phyloP scores from a whole-genome alignment of 2,888 invertebrate species.

The Sipha maydis region DNA sequence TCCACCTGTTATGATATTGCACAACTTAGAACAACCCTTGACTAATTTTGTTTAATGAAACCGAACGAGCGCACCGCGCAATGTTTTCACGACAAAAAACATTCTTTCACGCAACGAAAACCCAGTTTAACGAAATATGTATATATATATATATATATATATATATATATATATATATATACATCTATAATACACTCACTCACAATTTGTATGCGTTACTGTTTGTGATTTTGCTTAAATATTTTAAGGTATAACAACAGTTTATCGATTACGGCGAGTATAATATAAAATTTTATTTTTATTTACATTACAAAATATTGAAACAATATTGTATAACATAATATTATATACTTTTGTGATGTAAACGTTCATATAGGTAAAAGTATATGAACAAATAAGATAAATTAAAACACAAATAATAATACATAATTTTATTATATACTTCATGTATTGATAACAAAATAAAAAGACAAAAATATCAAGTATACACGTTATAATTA shows the following conservation, averaged over 20 bases:
- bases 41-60: slow-evolving; percentile 62
- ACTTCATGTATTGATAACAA: not conserved
- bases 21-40: slow-evolving; percentile 59
- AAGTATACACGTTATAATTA: not conserved
- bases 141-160: not conserved
- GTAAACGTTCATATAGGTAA: slow-evolving; percentile 9
- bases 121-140: slow-evolving; percentile 35
- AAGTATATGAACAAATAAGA: not conserved
- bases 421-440: slow-evolving; percentile 4
- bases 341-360: slow-evolving; percentile 16
- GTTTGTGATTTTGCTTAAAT: not conserved
- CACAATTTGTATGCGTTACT: not conserved
- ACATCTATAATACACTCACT: not conserved
- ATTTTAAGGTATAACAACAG: not conserved
- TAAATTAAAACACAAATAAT: slow-evolving; percentile 26
- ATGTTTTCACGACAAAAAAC: slow-evolving; percentile 50
- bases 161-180: not conserved
- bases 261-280: slow-evolving; percentile 17
- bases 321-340: slow-evolving; percentile 18
- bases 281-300: slow-evolving; percentile 26
- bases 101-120: slow-evolving; percentile 58
- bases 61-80: slow-evolving; percentile 54
- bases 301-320: slow-evolving; percentile 19
- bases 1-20: slow-evolving; percentile 57
- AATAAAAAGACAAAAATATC: not conserved